Base-by-base conservation (phyloP, 1,140 invertebrate genomes). In the Eurosta solidaginis region DNA sequence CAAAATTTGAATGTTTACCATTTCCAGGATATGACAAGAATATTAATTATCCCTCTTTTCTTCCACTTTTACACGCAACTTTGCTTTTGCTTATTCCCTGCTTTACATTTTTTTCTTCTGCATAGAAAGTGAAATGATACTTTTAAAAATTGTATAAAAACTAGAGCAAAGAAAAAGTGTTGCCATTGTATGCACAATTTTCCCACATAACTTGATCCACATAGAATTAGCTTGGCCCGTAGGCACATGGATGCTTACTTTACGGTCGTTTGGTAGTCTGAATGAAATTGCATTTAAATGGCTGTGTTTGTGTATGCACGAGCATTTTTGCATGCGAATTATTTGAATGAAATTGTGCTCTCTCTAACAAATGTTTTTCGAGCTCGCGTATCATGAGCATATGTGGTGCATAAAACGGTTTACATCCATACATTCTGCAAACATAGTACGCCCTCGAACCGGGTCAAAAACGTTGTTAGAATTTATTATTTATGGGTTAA, bases 401-500 rank as follows among this genome's bases (percentile, higher is more conserved):
- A 9, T 7, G 2, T 27, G 50, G 40, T 27, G 52, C 7, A 47
- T 47, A 47, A 9, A 5, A 7, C 59, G 54, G 17, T 36, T 33
- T 1, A 63, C 54, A 63, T 20, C 1, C 54, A n/a, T n/a, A n/a
- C n/a, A n/a, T n/a, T n/a, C n/a, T n/a, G n/a, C n/a, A n/a, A n/a
- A n/a, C n/a, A n/a, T n/a, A 10, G n/a, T 7, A 7, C 59, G 59
- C 33, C 59, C 59, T 68, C 59, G 59, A 68, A 68, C 59, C 40
- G 59, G 59, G 59, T 68, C 59, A 68, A 29, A 36, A 40, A 42
- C 33, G 59, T 68, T 22, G 59, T 68, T 42, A 68, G 59, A 40
- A 68, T 68, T 68, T 68, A 68, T 68, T 68, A 68, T 68, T 68
- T 68, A 68, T 68, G 7, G 59, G 59, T 42, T 68, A 68, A 68